Conservation (phyloP, 2,888 invertebrate species). For the Anagyrus pseudococci region DNA sequence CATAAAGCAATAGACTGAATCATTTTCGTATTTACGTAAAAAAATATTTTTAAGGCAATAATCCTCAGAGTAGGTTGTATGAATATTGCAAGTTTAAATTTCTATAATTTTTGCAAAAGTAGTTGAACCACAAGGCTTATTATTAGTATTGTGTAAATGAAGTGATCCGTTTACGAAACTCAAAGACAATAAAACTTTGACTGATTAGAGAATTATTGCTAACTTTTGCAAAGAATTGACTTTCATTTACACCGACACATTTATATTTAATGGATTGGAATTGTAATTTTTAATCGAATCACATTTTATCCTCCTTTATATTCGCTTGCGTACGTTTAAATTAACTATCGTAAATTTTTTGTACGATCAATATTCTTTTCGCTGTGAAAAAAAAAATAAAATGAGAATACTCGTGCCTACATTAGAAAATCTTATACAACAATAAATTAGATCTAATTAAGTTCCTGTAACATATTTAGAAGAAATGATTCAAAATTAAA, state of each 20-base stretch:
- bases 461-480: too few relatives aligned
- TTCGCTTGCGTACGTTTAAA: too few relatives aligned
- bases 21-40: conserved; percentile 29
- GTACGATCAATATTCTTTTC: too few relatives aligned
- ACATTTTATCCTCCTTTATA: conserved; percentile 3
- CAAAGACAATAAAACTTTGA: conserved; percentile 54
- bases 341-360: too few relatives aligned
- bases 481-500: too few relatives aligned
- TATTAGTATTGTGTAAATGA: conserved; percentile 26
- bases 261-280: conserved; percentile 1
- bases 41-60: conserved; percentile 20
- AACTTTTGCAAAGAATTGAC: background rate
- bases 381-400: too few relatives aligned
- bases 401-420: too few relatives aligned
- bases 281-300: conserved; percentile 22
- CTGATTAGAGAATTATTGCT: conserved; percentile 41
- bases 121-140: conserved; percentile 19
- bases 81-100: conserved; percentile 2
- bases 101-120: conserved; percentile 7
- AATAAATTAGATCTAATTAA: too few relatives aligned
- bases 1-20: conserved; percentile 28
- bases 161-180: conserved; percentile 31
- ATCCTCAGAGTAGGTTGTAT: background rate
- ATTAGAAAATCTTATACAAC: too few relatives aligned
- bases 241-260: too few relatives aligned